Evolutionary conservation across 2,888 invertebrate genomes (phyloP), one percentile per base, ranked within the genome.

Genomic region (Volucella bombylans): DNA sequence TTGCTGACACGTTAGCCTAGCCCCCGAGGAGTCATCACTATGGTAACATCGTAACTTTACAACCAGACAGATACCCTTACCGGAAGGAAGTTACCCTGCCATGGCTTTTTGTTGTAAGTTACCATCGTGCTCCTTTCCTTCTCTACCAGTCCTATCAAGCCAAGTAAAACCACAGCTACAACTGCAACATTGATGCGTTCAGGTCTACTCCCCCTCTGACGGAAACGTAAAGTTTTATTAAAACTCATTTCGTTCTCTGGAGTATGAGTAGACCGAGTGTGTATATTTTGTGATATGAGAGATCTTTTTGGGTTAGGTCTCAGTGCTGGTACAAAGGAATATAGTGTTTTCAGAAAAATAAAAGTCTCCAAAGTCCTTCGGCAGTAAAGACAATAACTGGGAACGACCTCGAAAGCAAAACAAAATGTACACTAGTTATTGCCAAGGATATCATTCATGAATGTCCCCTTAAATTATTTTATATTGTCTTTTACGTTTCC

Each of bases 381-480:
- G 45, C 47, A 31, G 61, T 38, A 69, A 68, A 49, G 59, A 69
- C 72, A 78, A 68, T 78, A 78, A 68, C 61, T 68, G 39, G 54
- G 8, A 67, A 54, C 43, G 15, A 38, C 10, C 18, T 14, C 12
- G 45, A 31, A 59, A 14, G 39, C 47, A 31, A 62, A 43, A 31
- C 69, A 69, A 74, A 31, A 79, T 61, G 59, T 79, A 69, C 54
- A 52, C 57, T 64, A 62, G 74, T 71, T 85, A 83, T 83, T 74
- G 67, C 59, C 62, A 65, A 69, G 80, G 83, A 85, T 71, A 85
- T 85, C 64, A 85, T 76, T 85, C 81, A 85, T 80, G 83, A 76
- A 80, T 76, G 83, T 80, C 80, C 71, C 80, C 83, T 76, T 85
- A 85, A 85, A 85, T 85, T 85, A 85, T 85, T 80, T 85, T 85